phyloP scores from a whole-genome alignment of 2,888 invertebrate genomes.

The Polydrusus pterygomalis region DNA sequence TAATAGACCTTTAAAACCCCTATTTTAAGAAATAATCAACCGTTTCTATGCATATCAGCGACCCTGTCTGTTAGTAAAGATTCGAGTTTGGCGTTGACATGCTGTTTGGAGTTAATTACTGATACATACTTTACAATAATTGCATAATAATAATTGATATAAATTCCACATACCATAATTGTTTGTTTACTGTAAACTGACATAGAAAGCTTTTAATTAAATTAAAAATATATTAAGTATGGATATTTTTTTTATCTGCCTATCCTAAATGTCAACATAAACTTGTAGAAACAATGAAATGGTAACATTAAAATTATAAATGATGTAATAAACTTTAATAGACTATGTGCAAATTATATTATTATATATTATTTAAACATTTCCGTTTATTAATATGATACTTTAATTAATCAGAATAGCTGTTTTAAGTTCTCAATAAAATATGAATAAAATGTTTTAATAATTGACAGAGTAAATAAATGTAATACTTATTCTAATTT shows the following conservation, averaged over 20 bases:
- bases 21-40: too few species aligned
- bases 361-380: not conserved
- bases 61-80: too few species aligned
- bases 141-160: too few species aligned
- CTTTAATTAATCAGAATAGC: too few species aligned
- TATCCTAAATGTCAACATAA: not conserved
- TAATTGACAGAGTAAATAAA: too few species aligned
- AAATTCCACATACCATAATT: not conserved
- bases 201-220: not conserved
- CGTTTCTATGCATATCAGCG: too few species aligned
- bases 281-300: not conserved
- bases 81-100: too few species aligned
- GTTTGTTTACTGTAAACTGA: not conserved
- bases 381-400: not conserved
- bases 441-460: too few species aligned
- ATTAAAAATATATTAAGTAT: not conserved
- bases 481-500: too few species aligned
- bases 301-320: slow-evolving; percentile 4
- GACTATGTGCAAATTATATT: not conserved
- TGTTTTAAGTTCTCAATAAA: too few species aligned
- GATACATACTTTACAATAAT: not conserved
- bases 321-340: not conserved
- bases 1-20: too few species aligned
- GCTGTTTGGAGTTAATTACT: too few species aligned
- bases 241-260: slow-evolving; percentile 1